Percentiles rank a stretch among this genome's conserved stretches.
phyloP scores from a whole-genome alignment of 2,888 invertebrate species.

The Pharmacophagus antenor region DNA sequence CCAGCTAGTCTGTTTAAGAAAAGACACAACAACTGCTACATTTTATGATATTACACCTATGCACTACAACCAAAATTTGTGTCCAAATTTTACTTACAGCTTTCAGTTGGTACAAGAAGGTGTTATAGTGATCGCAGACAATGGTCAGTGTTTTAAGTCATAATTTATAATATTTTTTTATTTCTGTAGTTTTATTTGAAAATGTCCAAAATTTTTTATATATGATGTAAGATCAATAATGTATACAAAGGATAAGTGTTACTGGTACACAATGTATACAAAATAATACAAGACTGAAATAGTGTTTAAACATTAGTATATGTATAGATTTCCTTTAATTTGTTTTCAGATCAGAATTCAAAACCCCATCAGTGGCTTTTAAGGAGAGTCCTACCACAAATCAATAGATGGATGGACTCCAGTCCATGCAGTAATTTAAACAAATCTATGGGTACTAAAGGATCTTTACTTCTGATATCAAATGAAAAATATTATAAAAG shows the following conservation, averaged over 20 bases:
- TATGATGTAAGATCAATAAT: too few relatives aligned
- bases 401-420: conserved; percentile 83
- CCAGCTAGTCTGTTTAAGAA: conserved; percentile 65
- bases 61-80: conserved; percentile 54
- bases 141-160: conserved; percentile 49
- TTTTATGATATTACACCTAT: conserved; percentile 72
- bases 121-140: conserved; percentile 63
- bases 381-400: conserved; percentile 79
- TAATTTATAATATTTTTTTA: not conserved
- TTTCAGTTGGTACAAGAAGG: conserved; percentile 58
- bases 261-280: too few relatives aligned
- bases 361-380: conserved; percentile 77
- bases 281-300: too few relatives aligned
- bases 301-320: too few relatives aligned
- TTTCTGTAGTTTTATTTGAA: not conserved
- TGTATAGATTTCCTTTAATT: too few relatives aligned
- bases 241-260: too few relatives aligned
- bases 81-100: conserved; percentile 75
- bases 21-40: conserved; percentile 51
- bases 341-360: conserved; percentile 47
- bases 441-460: conserved; percentile 45
- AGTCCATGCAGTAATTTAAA: conserved; percentile 39
- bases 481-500: conserved; percentile 85
- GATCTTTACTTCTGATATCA: conserved; percentile 85
- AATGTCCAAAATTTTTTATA: too few relatives aligned